Evolutionary conservation across 2,888 invertebrate genomes (phyloP).

Genomic region (Cerceris rybyensis): DNA sequence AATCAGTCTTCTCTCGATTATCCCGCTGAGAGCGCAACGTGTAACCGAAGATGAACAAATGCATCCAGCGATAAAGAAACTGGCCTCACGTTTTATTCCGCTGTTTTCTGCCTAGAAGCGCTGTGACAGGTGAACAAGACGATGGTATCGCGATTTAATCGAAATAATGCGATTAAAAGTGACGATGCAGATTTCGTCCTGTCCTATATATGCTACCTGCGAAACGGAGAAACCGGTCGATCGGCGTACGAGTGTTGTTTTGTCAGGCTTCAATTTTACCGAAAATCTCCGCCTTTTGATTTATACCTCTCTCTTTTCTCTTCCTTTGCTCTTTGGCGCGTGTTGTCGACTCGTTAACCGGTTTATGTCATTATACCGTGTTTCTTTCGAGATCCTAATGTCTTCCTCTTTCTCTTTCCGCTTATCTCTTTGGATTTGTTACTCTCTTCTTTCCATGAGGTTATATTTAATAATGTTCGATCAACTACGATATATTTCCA

Average conservation of each 20-base stretch:
- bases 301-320: conserved; percentile 43
- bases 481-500: conserved; percentile 44
- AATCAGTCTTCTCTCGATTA: neutral
- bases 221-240: conserved; percentile 11
- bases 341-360: conserved; percentile 53
- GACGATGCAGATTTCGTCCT: neutral
- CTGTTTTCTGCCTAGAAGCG: neutral
- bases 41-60: neutral
- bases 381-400: conserved; percentile 59
- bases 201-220: neutral
- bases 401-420: conserved; percentile 56
- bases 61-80: neutral
- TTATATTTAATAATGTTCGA: conserved; percentile 47
- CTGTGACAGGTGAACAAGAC: neutral
- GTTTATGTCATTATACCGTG: conserved; percentile 56
- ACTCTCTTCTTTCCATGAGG: conserved; percentile 35
- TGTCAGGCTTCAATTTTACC: conserved; percentile 26
- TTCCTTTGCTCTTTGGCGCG: conserved; percentile 27
- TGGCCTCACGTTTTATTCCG: neutral
- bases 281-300: conserved; percentile 41
- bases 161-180: neutral
- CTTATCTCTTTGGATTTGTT: conserved; percentile 45
- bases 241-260: conserved; percentile 1
- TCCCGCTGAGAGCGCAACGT: neutral
- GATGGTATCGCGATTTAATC: neutral